Base-by-base conservation (phyloP, 2,113 vertebrate genomes). In the Lagopus leucura region DNA sequence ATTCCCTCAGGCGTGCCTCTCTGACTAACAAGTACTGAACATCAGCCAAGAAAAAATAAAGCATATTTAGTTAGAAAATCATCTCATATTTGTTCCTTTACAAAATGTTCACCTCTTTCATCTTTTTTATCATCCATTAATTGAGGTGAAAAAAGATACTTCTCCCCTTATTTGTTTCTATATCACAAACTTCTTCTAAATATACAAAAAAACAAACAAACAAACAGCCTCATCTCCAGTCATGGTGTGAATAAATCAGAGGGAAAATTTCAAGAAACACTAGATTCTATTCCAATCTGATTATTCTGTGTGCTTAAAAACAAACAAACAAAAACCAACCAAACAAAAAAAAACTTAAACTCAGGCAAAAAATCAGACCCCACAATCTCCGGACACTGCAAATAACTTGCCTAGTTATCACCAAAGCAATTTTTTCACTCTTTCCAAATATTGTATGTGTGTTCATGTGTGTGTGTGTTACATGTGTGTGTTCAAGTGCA, bases 291-390 rank as follows among this genome's bases (percentile, higher is more conserved):
- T 16, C 7, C 80, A 86, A 86, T 30, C 52, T 6, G 79, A 27
- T 1, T 65, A 55, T 55, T 83, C 34, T 34, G 47, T 65, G 73
- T 80, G 6, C 24, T 55, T 89, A 3, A 72, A 70, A 76, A 78
- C 25, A 52, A 52, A 47, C 45, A 65, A 0, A 0, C 22, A 17
- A 14, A 27, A 28, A 13, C 67, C 6, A 30, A 50, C 24, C 48
- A 61, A 0, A 0, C 21, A 22, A 22, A 19, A 27, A 40, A 11
- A 71, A 7, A 22, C 25, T 17, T 18, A 82, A 76, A 60, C 22
- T 21, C 38, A 67, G 42, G 42, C 6, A 16, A 43, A 6, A 82
- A 76, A 27, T 25, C 32, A 73, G 34, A 7, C 9, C 30, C 20
- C 20, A 36, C 42, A 8, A 79, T 61, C 34, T 32, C 74, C 32